Evolutionary conservation across 2,888 invertebrate genomes (phyloP).

Genomic region (Eumacrocentrus americanus): DNA sequence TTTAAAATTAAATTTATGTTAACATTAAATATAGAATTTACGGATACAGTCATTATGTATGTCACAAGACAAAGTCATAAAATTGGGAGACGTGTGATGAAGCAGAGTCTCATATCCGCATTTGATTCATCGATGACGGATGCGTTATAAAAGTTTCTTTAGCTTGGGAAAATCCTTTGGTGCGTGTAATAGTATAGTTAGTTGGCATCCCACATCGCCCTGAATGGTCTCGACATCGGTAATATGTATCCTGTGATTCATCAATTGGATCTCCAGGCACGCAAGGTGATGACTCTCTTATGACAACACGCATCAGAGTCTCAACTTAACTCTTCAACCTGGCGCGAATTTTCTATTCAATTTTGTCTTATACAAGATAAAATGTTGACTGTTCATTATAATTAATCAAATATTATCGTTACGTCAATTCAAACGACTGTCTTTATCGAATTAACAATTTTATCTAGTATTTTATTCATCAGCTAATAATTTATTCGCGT

Average conservation of each 20-base stretch:
- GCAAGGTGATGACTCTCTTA: conserved; percentile 15
- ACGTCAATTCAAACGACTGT: no score
- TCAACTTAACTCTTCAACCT: no score
- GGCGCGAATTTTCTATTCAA: no score
- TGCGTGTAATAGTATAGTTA: conserved; percentile 25
- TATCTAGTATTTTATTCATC: no score
- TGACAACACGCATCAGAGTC: no score
- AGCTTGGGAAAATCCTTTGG: conserved; percentile 32
- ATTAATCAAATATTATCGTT: no score
- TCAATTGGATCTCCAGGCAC: conserved; percentile 14
- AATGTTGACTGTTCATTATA: no score
- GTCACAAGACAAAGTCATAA: background rate
- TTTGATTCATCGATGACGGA: conserved; percentile 41
- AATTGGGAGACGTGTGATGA: conserved; percentile 17
- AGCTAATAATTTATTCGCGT: no score
- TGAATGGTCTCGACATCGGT: conserved; percentile 3
- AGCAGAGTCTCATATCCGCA: conserved; percentile 35
- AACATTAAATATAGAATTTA: background rate
- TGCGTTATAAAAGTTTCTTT: conserved; percentile 28
- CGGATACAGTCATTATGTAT: background rate
- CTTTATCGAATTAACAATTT: no score
- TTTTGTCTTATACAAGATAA: no score
- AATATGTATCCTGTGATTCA: conserved; percentile 11
- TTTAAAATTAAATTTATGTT: background rate
- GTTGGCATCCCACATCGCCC: background rate